phyloP scores from a whole-genome alignment of 2,113 vertebrate species.

The Pachypanchax playfairii region DNA sequence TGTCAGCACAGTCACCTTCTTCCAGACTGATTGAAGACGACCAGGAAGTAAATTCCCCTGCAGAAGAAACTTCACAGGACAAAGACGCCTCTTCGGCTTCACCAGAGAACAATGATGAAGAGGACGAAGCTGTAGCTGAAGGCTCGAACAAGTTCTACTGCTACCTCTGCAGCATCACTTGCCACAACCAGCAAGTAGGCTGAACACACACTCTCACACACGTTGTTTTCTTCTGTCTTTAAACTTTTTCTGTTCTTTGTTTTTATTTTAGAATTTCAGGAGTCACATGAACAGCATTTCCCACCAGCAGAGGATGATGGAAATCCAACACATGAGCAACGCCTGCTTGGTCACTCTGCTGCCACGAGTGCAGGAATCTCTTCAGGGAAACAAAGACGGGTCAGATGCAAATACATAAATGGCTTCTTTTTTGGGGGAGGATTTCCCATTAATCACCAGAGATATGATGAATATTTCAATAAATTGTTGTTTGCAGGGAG shows the following conservation, averaged over 20 bases:
- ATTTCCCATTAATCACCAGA: no score
- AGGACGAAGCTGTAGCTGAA: slow-evolving; percentile 59
- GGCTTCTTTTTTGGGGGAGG: neutral
- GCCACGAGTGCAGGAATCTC: slow-evolving; percentile 87
- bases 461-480: no score
- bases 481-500: slow-evolving; percentile 73
- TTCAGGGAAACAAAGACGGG: slow-evolving; percentile 82
- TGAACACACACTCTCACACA: neutral
- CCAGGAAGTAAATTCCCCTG: slow-evolving; percentile 26
- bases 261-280: slow-evolving; percentile 86
- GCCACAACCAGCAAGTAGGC: slow-evolving; percentile 90
- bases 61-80: slow-evolving; percentile 33
- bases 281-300: slow-evolving; percentile 89
- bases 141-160: slow-evolving; percentile 89
- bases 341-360: slow-evolving; percentile 91
- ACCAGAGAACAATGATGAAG: slow-evolving; percentile 51
- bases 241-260: slow-evolving; percentile 7
- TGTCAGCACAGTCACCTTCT: slow-evolving; percentile 21
- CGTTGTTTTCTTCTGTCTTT: neutral
- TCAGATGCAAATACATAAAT: slow-evolving; percentile 51
- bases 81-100: slow-evolving; percentile 32
- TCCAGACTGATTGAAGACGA: slow-evolving; percentile 29
- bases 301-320: slow-evolving; percentile 92
- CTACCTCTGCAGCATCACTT: slow-evolving; percentile 92
- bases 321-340: slow-evolving; percentile 93